Evolutionary conservation across 2,113 vertebrate genomes (phyloP).

Genomic region (Nettapus auritus): DNA sequence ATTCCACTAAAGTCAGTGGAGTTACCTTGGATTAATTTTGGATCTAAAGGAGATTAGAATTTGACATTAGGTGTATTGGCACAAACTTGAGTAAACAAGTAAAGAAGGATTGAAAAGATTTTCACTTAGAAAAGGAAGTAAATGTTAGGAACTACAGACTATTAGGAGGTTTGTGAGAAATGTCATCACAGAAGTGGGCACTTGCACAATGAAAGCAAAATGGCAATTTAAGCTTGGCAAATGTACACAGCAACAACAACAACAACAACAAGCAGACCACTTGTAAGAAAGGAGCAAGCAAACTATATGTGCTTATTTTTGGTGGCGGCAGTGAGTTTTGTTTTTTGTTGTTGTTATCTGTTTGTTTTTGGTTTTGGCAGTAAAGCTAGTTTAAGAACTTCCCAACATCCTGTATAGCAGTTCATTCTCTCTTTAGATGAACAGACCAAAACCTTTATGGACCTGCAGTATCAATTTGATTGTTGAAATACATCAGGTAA

Average conservation of each 20-base stretch:
- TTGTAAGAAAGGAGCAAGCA: background rate
- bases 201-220: background rate
- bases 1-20: background rate
- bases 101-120: background rate
- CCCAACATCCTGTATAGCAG: background rate
- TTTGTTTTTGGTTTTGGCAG: background rate
- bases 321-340: too few relatives aligned
- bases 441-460: background rate
- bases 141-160: background rate
- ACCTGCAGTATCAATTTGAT: background rate
- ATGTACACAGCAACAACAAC: background rate
- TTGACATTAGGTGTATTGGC: background rate
- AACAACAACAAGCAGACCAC: background rate
- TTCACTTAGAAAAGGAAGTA: background rate
- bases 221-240: background rate
- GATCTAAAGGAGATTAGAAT: background rate
- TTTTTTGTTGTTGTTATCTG: background rate
- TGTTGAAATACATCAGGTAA: background rate
- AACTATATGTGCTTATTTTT: background rate
- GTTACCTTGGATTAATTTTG: background rate
- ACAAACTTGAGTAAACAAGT: background rate
- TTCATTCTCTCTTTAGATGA: background rate
- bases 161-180: background rate
- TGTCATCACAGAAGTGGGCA: fast-evolving
- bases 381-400: background rate